Base-by-base conservation (phyloP, 2,797 vertebrate species). In the Novumbra hubbsi region DNA sequence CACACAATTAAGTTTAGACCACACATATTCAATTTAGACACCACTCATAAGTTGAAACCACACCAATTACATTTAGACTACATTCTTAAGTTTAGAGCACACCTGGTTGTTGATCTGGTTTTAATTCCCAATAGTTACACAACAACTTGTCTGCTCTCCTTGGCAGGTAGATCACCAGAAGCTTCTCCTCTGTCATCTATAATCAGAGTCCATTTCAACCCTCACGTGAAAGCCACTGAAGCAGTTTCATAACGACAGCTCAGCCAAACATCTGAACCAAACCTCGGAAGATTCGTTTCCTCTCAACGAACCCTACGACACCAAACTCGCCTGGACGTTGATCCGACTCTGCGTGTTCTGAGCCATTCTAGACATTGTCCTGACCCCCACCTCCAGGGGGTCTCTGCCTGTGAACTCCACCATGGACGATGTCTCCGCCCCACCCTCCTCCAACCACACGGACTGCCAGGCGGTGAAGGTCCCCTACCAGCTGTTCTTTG, bases 401-500 rank as follows among this genome's bases (percentile, higher is more conserved):
- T n/a, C 55, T 21, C 21, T 11, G 11, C 21, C 55, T 57, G 21
- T 57, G 19, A 71, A 74, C 17, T 24, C 48, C 11, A 75, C 0
- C 21, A 89, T 92, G 88, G 83, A 86, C 8, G 76, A 77, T 27
- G 55, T 41, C 67, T 57, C 55, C 2, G 71, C 68, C 24, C 17
- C 41, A 45, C 2, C 68, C 34, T 32, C 38, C 14, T 41, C 21
- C 34, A 87, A 90, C 78, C 79, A 78, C 50, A 87, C 93, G 0
- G 96, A 96, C 90, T 99, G 97, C 73, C 89, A 81, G 0, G 93
- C 85, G 62, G 86, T 99, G 0, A 82, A 86, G 28, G 89, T 99
- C 52, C 97, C 98, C 8, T 84, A 94, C 65, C 89, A 94, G 74
- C 82, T 98, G 57, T 98, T 98, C 87, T 95, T 98, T 78, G 85